Evolutionary conservation across 2,797 vertebrate species (phyloP).

Genomic region (Aythya fuligula): DNA sequence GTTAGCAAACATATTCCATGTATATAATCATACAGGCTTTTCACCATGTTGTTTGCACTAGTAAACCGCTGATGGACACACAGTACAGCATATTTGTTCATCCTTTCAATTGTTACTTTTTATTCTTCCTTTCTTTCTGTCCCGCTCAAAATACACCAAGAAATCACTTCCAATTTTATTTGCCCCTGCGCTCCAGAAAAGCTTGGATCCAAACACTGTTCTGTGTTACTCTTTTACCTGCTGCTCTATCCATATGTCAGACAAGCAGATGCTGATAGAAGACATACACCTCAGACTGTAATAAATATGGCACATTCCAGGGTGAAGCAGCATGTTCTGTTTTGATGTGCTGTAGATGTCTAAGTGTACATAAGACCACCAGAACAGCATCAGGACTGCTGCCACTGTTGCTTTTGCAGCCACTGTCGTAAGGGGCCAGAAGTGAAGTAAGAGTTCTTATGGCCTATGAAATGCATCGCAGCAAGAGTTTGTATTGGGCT

Average conservation of each 20-base stretch:
- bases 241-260: fast-evolving
- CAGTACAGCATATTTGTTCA: neutral
- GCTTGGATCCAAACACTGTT: neutral
- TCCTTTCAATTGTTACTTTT: neutral
- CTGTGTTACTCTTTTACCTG: neutral
- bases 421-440: neutral
- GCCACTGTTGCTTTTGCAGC: neutral
- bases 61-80: neutral
- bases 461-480: neutral
- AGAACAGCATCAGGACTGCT: neutral
- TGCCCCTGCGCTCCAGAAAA: neutral
- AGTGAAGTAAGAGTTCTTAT: neutral
- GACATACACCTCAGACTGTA: neutral
- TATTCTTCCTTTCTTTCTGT: neutral
- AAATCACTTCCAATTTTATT: neutral
- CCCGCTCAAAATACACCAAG: neutral
- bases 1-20: neutral
- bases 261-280: neutral
- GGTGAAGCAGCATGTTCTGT: neutral
- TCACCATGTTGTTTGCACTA: neutral
- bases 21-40: neutral
- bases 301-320: neutral
- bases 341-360: neutral
- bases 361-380: neutral
- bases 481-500: neutral